phyloP scores from a whole-genome alignment of 2,797 vertebrate species.

The Sebastes taczanowskii region DNA sequence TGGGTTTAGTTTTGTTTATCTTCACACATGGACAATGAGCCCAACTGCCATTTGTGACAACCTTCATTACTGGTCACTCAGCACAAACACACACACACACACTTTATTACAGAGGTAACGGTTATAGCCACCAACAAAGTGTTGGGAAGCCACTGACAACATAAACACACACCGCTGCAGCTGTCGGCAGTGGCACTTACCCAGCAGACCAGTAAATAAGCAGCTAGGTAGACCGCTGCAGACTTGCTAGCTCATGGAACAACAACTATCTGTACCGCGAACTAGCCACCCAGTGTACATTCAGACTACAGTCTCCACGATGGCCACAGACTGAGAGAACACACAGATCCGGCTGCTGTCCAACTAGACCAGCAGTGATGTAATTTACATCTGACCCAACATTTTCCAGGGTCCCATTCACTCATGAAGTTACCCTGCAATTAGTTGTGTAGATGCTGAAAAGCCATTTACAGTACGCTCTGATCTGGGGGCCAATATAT shows the following conservation, averaged over 20 bases:
- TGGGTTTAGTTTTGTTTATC: background rate
- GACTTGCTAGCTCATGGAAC: slow-evolving; percentile 52
- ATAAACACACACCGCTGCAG: slow-evolving; percentile 57
- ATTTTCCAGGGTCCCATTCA: slow-evolving; percentile 71
- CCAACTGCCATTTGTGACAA: slow-evolving; percentile 11
- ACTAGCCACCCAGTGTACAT: slow-evolving; percentile 58
- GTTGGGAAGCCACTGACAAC: slow-evolving; percentile 69
- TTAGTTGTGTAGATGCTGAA: slow-evolving; percentile 50
- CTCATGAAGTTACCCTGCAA: slow-evolving; percentile 51
- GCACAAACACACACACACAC: slow-evolving; percentile 1
- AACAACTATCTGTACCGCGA: slow-evolving; percentile 61
- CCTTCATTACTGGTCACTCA: slow-evolving; percentile 26
- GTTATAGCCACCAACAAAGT: slow-evolving; percentile 45
- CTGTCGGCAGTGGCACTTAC: slow-evolving; percentile 42
- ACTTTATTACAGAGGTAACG: slow-evolving; percentile 43
- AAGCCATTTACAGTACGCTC: slow-evolving; percentile 37
- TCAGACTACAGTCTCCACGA: slow-evolving; percentile 63
- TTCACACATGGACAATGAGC: background rate
- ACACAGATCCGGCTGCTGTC: slow-evolving; percentile 32
- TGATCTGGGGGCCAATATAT: slow-evolving; percentile 41
- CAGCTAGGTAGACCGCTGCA: slow-evolving; percentile 72
- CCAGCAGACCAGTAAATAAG: slow-evolving; percentile 75
- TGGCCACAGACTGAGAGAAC: slow-evolving; percentile 39
- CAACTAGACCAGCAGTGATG: slow-evolving; percentile 62
- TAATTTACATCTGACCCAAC: slow-evolving; percentile 71